Percentiles rank a stretch among this genome's conserved stretches.
These are phyloP conservation scores for Otus scops DNA, from an alignment of 2,797 vertebrate genomes.

Conservation along the genomic window DNA sequence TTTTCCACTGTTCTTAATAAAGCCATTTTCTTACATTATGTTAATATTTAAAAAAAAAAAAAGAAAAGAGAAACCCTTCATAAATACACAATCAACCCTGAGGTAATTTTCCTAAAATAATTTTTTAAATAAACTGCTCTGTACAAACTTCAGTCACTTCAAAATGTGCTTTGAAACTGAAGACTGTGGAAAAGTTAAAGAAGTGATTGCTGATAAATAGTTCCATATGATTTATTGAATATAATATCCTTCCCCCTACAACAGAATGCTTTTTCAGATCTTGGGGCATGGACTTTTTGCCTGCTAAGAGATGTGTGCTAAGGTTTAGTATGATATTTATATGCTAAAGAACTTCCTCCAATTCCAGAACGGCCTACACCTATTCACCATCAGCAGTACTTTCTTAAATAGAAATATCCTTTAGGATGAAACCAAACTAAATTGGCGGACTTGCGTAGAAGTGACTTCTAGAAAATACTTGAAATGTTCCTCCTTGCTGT, in stretches of 20 bases:
- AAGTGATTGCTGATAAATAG: slow-evolving; percentile 81
- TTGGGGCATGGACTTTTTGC: slow-evolving; percentile 34
- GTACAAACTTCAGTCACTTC: slow-evolving; percentile 74
- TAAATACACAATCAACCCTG: slow-evolving; percentile 71
- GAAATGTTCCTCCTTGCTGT: not conserved
- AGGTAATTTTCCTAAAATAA: slow-evolving; percentile 81
- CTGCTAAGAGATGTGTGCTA: slow-evolving; percentile 65
- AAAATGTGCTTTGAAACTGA: slow-evolving; percentile 81
- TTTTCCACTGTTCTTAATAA: slow-evolving; percentile 69
- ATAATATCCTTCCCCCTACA: slow-evolving; percentile 72
- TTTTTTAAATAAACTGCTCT: slow-evolving; percentile 68
- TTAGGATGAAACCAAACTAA: not conserved
- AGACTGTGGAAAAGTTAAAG: slow-evolving; percentile 81
- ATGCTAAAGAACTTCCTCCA: slow-evolving; percentile 47
- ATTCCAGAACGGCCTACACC: not conserved
- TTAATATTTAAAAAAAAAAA: slow-evolving; percentile 43
- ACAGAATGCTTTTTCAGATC: slow-evolving; percentile 63
- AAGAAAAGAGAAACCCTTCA: slow-evolving; percentile 39
- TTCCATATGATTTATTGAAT: slow-evolving; percentile 80
- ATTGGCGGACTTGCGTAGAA: not conserved
- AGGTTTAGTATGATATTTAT: slow-evolving; percentile 64
- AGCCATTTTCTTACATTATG: slow-evolving; percentile 64
- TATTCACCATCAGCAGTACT: not conserved
- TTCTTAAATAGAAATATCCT: not conserved
- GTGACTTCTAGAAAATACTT: not conserved